These are phyloP conservation scores for Erebia epiphron DNA, from an alignment of 2,888 invertebrate genomes.

Conservation along the genomic window DNA sequence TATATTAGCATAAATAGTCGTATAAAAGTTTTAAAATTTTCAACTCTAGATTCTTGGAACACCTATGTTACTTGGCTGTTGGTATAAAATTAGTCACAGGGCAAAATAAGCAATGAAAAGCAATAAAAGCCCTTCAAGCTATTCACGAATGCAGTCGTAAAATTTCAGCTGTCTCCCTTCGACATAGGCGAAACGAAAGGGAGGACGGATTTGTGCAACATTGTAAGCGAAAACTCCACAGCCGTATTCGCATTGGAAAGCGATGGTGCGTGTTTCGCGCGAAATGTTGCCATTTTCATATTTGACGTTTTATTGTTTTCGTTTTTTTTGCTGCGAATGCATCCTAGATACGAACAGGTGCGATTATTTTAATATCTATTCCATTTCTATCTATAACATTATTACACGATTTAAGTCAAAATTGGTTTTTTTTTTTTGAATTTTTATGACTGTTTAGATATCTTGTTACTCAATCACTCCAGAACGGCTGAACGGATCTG, in stretches of 20 bases:
- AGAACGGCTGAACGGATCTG: too few relatives aligned
- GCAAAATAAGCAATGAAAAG: conserved; percentile 76
- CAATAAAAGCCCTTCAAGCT: conserved; percentile 63
- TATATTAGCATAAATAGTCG: conserved; percentile 43
- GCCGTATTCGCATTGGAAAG: conserved; percentile 68
- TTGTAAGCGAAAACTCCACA: conserved; percentile 59
- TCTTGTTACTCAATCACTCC: too few relatives aligned
- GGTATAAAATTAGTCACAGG: conserved; percentile 75
- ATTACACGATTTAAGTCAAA: too few relatives aligned
- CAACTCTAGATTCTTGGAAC: conserved; percentile 57
- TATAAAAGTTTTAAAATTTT: conserved; percentile 47
- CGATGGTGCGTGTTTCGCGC: conserved; percentile 54
- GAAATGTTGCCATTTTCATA: conserved; percentile 39
- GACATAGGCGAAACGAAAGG: conserved; percentile 44
- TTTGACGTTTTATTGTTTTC: conserved; percentile 10
- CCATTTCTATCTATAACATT: too few relatives aligned
- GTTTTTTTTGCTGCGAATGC: not conserved
- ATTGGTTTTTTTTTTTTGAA: too few relatives aligned
- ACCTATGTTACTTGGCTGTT: conserved; percentile 52
- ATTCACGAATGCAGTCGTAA: conserved; percentile 72
- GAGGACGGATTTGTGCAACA: conserved; percentile 58
- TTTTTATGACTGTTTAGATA: too few relatives aligned
- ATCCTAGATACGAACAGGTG: not conserved
- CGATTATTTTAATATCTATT: not conserved
- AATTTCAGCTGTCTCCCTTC: conserved; percentile 56